phyloP scores from a whole-genome alignment of 2,113 vertebrate species.

The Bubo bubo region DNA sequence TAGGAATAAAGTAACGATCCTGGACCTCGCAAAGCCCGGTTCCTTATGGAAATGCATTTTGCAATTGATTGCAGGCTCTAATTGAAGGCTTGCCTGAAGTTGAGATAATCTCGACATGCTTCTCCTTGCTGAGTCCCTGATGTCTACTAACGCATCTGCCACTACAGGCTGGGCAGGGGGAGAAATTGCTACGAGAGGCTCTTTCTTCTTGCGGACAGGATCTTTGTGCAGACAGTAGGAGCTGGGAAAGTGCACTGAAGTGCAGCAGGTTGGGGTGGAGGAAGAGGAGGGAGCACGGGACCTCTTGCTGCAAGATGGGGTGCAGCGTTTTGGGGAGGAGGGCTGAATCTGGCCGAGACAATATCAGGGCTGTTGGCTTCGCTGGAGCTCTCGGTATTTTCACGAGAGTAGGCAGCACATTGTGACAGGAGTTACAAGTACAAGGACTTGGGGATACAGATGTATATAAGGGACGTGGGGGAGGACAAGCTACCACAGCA shows the following conservation, averaged over 20 bases:
- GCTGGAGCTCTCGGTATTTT: not conserved
- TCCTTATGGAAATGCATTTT: not conserved
- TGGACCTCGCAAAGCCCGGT: rapidly evolving
- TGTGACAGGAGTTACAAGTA: not conserved
- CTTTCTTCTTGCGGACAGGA: not conserved
- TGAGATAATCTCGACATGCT: not conserved
- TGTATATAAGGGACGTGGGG: rapidly evolving
- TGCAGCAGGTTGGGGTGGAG: not conserved
- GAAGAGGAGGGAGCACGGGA: not conserved
- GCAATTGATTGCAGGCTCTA: not conserved
- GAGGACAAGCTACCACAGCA: not conserved
- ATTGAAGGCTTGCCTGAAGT: not conserved
- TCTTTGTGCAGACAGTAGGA: not conserved
- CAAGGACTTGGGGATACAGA: not conserved
- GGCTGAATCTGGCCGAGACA: not conserved
- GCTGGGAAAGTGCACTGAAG: not conserved
- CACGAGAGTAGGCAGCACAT: not conserved
- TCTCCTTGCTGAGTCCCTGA: not conserved
- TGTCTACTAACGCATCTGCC: not conserved
- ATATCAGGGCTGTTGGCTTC: not conserved
- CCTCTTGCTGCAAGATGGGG: not conserved
- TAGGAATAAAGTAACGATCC: not conserved
- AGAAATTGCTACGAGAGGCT: not conserved
- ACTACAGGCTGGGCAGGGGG: not conserved
- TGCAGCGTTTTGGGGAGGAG: not conserved